Evolutionary conservation across 2,888 invertebrate genomes (phyloP).

Genomic region (Brachypterus glaber): DNA sequence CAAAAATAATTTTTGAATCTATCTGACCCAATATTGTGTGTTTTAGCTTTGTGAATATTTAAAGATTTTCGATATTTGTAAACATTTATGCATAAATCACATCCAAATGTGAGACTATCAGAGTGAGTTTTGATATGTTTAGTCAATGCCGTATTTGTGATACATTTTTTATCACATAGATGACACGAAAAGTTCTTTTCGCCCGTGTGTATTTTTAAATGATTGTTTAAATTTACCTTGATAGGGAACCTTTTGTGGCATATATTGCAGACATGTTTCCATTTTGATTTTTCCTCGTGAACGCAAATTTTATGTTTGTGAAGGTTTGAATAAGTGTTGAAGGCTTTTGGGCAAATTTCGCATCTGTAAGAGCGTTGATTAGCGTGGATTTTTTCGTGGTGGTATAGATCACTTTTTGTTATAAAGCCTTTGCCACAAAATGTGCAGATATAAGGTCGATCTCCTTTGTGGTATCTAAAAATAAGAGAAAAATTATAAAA

Average conservation of each 20-base stretch:
- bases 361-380: slow-evolving; percentile 34
- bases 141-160: slow-evolving; percentile 30
- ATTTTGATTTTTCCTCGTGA: slow-evolving; percentile 29
- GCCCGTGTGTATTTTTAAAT: slow-evolving; percentile 33
- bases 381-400: slow-evolving; percentile 36
- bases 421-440: slow-evolving; percentile 41
- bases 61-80: slow-evolving; percentile 45
- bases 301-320: slow-evolving; percentile 36
- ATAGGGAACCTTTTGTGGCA: slow-evolving; percentile 32
- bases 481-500: too few relatives aligned
- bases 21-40: slow-evolving; percentile 38
- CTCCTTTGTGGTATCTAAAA: slow-evolving; percentile 27
- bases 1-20: slow-evolving; percentile 43
- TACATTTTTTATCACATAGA: slow-evolving; percentile 31
- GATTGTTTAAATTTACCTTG: slow-evolving; percentile 33
- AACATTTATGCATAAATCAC: slow-evolving; percentile 45
- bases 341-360: slow-evolving; percentile 33
- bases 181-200: slow-evolving; percentile 34
- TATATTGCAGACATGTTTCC: slow-evolving; percentile 33
- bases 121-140: slow-evolving; percentile 33
- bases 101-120: slow-evolving; percentile 32
- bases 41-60: slow-evolving; percentile 45
- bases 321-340: slow-evolving; percentile 35
- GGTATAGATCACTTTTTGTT: slow-evolving; percentile 34
- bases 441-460: slow-evolving; percentile 32